Evolutionary conservation across 2,113 vertebrate species (phyloP).

Genomic region (Mus pahari): DNA sequence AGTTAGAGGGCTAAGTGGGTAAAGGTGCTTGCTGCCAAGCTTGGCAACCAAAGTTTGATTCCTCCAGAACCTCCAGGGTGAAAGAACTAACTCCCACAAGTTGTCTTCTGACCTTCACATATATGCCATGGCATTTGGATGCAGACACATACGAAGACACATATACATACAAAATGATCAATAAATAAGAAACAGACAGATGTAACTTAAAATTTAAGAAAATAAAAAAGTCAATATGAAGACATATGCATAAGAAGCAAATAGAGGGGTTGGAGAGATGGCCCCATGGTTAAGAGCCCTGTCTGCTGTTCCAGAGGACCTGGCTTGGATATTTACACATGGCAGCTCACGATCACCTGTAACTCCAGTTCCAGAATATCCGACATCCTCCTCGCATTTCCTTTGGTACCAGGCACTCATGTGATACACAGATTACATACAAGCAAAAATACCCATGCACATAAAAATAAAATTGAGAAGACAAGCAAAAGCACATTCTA

Average conservation of each 20-base stretch:
- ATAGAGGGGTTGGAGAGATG: not conserved
- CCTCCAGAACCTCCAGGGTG: not conserved
- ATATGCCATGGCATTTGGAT: not conserved
- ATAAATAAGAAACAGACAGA: not conserved
- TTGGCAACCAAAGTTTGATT: not conserved
- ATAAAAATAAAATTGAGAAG: not conserved
- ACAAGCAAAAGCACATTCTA: not conserved
- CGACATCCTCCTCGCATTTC: not conserved
- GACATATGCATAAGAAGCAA: not conserved
- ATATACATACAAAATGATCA: not conserved
- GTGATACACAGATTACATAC: not conserved
- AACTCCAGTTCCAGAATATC: not conserved
- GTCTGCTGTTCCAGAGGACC: not conserved
- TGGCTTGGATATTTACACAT: not conserved
- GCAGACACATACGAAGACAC: not conserved
- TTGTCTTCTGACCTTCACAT: not conserved
- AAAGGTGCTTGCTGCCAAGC: not conserved
- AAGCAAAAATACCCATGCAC: not conserved
- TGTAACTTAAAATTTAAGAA: not conserved
- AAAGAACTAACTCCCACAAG: not conserved
- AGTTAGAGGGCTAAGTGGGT: not conserved
- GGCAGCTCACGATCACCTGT: not conserved
- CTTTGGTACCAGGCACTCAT: not conserved
- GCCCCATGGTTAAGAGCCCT: not conserved
- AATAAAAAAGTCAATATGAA: slow-evolving; percentile 37